Evolutionary conservation across 2,888 invertebrate genomes (phyloP), one percentile per base, ranked within the genome.

Genomic region (Eurytoma californica): DNA sequence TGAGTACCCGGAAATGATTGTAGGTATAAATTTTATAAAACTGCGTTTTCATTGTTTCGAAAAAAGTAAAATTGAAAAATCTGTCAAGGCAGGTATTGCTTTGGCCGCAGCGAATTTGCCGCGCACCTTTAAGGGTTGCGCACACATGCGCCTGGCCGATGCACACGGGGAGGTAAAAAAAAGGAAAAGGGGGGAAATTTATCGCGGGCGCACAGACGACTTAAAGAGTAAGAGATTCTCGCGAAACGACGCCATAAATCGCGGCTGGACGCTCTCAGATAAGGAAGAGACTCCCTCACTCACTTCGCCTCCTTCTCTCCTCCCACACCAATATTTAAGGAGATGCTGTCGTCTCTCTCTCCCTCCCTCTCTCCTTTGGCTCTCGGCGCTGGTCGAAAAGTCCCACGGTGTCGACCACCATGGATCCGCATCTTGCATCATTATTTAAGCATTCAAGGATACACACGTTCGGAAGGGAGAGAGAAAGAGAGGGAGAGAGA

Each of bases 321-420:
- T 61, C 61, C 61, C 28, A 61, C 61, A 61, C 61, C 61, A 24
- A 58, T 58, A 58, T 18, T 18, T 18, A 12, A 16, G 58, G 12
- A 12, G n/a, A 20, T 18, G n/a, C 16, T 58, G 16, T 58, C 18
- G 16, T 18, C 14, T n/a, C 16, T 61, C 28, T 65, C 39, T 55
- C 63, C 9, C 16, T 24, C 16, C 20, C 73, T 55, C 39, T 61
- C n/a, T 30, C 20, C 13, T 53, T 63, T 30, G 3, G 2, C 53
- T 60, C 49, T 7, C 12, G 60, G 53, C 53, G 53, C 53, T n/a
- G 53, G n/a, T n/a, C 61, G 61, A 61, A 61, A 61, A 61, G 82
- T 84, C 85, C 83, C 84, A 84, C 84, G 85, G 82, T 83, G 83
- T 80, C 82, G 85, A 84, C 83, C 84, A 85, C 84, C 85, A 82